phyloP scores from a whole-genome alignment of 1,140 invertebrate genomes.

The Caligus rogercresseyi region DNA sequence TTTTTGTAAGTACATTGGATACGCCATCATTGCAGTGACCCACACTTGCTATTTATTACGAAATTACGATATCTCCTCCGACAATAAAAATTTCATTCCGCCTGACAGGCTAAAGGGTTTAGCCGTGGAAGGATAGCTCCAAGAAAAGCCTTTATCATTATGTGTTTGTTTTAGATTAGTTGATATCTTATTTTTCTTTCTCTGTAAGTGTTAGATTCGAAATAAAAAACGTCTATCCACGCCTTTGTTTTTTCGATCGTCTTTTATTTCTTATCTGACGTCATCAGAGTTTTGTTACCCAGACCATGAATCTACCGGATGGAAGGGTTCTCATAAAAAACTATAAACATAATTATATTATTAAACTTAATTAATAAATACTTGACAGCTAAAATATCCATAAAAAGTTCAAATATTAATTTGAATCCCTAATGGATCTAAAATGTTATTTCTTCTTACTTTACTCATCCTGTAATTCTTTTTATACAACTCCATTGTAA shows the following conservation, averaged over 20 bases:
- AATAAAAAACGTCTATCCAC: neutral
- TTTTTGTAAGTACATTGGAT: slow-evolving; percentile 52
- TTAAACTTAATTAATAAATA: too few species aligned
- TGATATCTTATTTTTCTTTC: too few species aligned
- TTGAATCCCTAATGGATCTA: too few species aligned
- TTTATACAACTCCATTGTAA: too few species aligned
- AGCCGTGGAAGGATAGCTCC: neutral
- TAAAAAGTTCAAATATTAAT: too few species aligned
- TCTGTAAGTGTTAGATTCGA: neutral
- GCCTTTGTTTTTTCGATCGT: neutral
- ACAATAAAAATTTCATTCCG: neutral
- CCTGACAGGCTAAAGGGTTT: neutral
- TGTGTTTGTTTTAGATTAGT: neutral
- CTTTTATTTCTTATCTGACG: neutral
- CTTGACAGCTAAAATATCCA: too few species aligned
- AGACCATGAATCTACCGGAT: too few species aligned
- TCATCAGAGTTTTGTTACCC: too few species aligned
- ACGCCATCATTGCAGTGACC: slow-evolving; percentile 15
- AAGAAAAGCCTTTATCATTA: neutral
- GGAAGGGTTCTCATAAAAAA: too few species aligned
- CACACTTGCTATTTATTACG: slow-evolving; percentile 16
- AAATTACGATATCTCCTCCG: slow-evolving; percentile 7
- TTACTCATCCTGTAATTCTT: too few species aligned
- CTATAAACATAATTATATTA: too few species aligned
- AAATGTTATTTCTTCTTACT: too few species aligned